phyloP scores from a whole-genome alignment of 2,113 vertebrate species.

The Misgurnus anguillicaudatus region DNA sequence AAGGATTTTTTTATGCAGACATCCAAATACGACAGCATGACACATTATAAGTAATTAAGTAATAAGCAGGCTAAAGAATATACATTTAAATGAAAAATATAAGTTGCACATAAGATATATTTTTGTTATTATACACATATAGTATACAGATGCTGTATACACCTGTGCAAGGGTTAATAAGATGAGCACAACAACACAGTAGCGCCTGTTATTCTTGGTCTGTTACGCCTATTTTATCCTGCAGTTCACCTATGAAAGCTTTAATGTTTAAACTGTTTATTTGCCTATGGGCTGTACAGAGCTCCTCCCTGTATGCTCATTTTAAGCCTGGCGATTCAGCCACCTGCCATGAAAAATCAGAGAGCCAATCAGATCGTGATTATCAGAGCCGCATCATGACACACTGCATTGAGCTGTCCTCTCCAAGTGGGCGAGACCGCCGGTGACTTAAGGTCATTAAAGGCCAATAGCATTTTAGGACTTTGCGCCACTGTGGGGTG shows the following conservation, averaged over 20 bases:
- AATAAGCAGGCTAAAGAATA: too few species aligned
- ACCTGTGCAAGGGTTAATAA: neutral
- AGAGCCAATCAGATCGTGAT: constrained; percentile 22
- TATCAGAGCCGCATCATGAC: constrained; percentile 6
- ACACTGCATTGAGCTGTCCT: constrained; percentile 1
- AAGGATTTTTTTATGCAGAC: too few species aligned
- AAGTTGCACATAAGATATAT: too few species aligned
- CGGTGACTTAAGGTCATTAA: constrained; percentile 23
- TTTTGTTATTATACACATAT: too few species aligned
- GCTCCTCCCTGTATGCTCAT: constrained; percentile 5
- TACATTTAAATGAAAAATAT: too few species aligned
- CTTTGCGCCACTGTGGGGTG: neutral
- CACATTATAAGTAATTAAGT: too few species aligned
- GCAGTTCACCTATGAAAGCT: neutral
- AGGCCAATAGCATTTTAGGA: neutral
- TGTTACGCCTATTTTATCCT: neutral
- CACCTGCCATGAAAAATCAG: neutral
- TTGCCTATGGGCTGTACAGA: constrained; percentile 11
- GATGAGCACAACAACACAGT: neutral
- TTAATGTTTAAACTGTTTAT: constrained; percentile 12
- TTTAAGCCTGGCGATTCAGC: neutral
- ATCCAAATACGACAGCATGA: too few species aligned
- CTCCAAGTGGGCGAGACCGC: neutral
- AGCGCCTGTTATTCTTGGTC: neutral
- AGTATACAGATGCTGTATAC: too few species aligned